These are phyloP conservation scores for Gallinago jamesoni DNA, from an alignment of 2,113 vertebrate genomes.

Conservation along the genomic window DNA sequence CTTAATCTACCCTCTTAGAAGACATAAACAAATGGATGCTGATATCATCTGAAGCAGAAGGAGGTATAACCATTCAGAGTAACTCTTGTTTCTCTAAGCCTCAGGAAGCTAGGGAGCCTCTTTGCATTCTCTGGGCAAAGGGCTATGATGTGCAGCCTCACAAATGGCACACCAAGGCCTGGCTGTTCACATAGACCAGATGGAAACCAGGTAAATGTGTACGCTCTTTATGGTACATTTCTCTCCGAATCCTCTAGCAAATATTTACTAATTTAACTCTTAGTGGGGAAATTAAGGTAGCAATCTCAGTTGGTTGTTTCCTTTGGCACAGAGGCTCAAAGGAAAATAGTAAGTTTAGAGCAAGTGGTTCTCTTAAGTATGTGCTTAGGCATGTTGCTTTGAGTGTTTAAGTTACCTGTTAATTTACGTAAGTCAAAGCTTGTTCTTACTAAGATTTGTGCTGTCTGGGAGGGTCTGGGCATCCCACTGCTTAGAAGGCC, in stretches of 20 bases:
- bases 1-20: not conserved
- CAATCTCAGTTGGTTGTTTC: not conserved
- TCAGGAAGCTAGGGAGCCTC: not conserved
- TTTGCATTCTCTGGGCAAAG: not conserved
- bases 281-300: not conserved
- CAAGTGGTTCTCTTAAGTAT: not conserved
- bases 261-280: not conserved
- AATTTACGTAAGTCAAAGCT: not conserved
- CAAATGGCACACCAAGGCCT: not conserved
- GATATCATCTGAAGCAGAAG: not conserved
- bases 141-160: not conserved
- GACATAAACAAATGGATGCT: not conserved
- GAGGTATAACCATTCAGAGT: not conserved
- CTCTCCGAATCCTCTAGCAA: not conserved
- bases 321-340: not conserved
- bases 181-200: not conserved
- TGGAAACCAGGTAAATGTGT: not conserved
- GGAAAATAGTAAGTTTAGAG: not conserved
- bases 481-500: not conserved
- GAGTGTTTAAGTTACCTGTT: not conserved
- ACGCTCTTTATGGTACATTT: not conserved
- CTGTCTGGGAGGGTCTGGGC: not conserved
- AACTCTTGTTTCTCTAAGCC: not conserved
- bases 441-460: not conserved
- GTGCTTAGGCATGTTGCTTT: not conserved